phyloP scores from a whole-genome alignment of 2,888 invertebrate species.

The Salpingus planirostris region DNA sequence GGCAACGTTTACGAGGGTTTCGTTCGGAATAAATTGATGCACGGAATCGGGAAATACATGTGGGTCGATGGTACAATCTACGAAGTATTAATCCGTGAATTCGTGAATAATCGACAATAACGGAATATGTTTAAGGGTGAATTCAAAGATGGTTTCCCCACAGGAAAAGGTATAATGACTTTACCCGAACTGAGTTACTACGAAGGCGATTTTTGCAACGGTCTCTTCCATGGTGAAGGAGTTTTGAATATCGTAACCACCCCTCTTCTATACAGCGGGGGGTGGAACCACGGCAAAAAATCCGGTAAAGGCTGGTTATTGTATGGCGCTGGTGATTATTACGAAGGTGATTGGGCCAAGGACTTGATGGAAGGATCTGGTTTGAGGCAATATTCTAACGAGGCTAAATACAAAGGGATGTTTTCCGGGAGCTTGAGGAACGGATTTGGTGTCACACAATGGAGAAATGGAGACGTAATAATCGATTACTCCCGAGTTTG shows the following conservation, averaged over 20 bases:
- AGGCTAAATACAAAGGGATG: conserved; percentile 48
- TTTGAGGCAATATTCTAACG: conserved; percentile 46
- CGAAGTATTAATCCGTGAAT: too few species aligned
- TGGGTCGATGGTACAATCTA: conserved; percentile 53
- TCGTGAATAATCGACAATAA: too few species aligned
- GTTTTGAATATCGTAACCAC: conserved; percentile 25
- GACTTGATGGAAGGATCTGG: conserved; percentile 45
- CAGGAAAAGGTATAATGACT: conserved; percentile 46
- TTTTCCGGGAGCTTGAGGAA: conserved; percentile 46
- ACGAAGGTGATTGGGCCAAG: conserved; percentile 41
- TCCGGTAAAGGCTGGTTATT: conserved; percentile 36
- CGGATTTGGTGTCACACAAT: conserved; percentile 53
- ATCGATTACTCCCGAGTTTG: conserved; percentile 9
- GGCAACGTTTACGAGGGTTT: conserved; percentile 50
- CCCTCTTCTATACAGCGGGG: conserved; percentile 35
- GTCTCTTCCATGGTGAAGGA: conserved; percentile 45
- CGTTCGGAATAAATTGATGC: conserved; percentile 48
- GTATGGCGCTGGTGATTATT: conserved; percentile 34
- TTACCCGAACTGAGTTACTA: conserved; percentile 52
- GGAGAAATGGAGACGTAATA: conserved; percentile 53
- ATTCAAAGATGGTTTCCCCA: conserved; percentile 48
- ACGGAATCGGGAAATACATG: conserved; percentile 49
- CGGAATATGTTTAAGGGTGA: conserved; percentile 42
- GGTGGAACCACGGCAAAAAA: conserved; percentile 38
- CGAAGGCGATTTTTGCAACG: conserved; percentile 49